Conservation (phyloP, 2,888 invertebrate species). For the Xylophagus ater region DNA sequence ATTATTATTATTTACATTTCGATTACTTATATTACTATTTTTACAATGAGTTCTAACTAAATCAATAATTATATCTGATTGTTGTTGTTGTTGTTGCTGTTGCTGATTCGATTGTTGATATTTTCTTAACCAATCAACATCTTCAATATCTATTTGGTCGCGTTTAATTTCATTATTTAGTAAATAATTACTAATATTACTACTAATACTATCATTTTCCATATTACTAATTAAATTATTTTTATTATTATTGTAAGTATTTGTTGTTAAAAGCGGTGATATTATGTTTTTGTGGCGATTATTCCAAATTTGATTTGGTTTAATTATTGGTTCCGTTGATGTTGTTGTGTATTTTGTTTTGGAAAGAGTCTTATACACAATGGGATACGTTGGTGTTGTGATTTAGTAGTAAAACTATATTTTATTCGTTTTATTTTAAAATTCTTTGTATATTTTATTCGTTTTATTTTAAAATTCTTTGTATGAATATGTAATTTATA, state of each 20-base stretch:
- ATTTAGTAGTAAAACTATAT: no score
- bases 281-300: constrained; percentile 5
- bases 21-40: constrained; percentile 16
- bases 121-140: background rate
- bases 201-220: constrained; percentile 22
- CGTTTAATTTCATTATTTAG: constrained; percentile 23
- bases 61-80: constrained; percentile 14
- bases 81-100: constrained; percentile 6
- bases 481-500: no score
- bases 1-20: constrained; percentile 27
- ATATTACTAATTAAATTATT: constrained; percentile 13
- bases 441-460: no score
- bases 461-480: no score
- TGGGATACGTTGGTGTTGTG: no score
- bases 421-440: no score
- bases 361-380: no score
- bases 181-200: constrained; percentile 21
- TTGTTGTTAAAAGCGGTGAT: constrained; percentile 14
- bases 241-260: constrained; percentile 8
- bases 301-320: background rate
- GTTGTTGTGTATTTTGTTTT: constrained; percentile 27
- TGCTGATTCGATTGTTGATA: background rate
- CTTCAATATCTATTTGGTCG: constrained; percentile 15
- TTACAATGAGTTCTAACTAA: constrained; percentile 17
- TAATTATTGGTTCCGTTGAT: constrained; percentile 16